Evolutionary conservation across 2,113 vertebrate genomes (phyloP).

Genomic region (rabbit (Oryctolagus cuniculus)): mOryCun1.1 NC_091432.1:182946501-182947000

Average conservation of each 20-base stretch:
- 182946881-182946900: neutral
- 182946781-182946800: too few relatives aligned
- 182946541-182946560: neutral
- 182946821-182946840: too few relatives aligned
- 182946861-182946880: too few relatives aligned
- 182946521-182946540: neutral
- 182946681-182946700: neutral
- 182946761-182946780: too few relatives aligned
- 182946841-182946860: too few relatives aligned
- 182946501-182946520: neutral
- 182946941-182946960: neutral
- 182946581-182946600: neutral
- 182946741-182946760: too few relatives aligned
- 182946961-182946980: neutral
- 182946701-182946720: too few relatives aligned
- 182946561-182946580: neutral
- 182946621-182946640: neutral
- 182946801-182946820: too few relatives aligned
- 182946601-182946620: neutral
- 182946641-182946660: neutral
- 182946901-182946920: neutral
- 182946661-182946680: neutral
- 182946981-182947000: neutral
- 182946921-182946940: conserved; percentile 27
- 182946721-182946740: too few relatives aligned